These are phyloP conservation scores for Leptinotarsa tumamoca DNA, from an alignment of 2,888 invertebrate genomes.

Conservation along the genomic window DNA sequence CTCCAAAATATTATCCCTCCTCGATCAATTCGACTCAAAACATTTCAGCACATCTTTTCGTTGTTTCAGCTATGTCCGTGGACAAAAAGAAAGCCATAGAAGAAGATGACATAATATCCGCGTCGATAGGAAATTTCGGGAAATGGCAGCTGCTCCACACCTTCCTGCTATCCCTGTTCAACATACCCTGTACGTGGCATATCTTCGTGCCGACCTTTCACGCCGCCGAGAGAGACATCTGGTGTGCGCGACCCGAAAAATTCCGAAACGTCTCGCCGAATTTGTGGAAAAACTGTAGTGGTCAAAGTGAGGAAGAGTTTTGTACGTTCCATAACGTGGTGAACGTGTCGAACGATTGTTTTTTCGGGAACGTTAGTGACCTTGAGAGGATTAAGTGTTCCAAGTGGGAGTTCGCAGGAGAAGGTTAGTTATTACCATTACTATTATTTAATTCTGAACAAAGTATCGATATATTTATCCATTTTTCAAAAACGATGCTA, in stretches of 20 bases:
- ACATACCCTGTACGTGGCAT: conserved; percentile 85
- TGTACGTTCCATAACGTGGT: conserved; percentile 66
- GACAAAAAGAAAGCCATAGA: conserved; percentile 51
- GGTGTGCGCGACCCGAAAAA: conserved; percentile 76
- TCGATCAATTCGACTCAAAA: background rate
- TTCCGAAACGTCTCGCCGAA: conserved; percentile 68
- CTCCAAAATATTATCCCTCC: too few relatives aligned
- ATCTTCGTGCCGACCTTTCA: conserved; percentile 83
- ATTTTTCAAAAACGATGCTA: too few relatives aligned
- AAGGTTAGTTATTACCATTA: conserved; percentile 54
- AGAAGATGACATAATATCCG: conserved; percentile 72
- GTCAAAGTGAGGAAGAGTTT: conserved; percentile 68
- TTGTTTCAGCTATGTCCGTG: conserved; percentile 54
- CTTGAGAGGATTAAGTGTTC: conserved; percentile 54
- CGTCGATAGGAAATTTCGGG: conserved; percentile 80
- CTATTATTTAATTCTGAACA: too few relatives aligned
- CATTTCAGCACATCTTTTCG: background rate
- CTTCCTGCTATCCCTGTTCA: conserved; percentile 79
- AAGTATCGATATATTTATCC: too few relatives aligned
- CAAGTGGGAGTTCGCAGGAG: conserved; percentile 62
- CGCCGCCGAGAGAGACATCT: conserved; percentile 75
- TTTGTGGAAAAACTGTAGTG: conserved; percentile 77
- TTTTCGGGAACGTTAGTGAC: conserved; percentile 43
- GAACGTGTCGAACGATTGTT: conserved; percentile 47
- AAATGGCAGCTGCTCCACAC: conserved; percentile 83